phyloP scores from a whole-genome alignment of 2,888 invertebrate genomes.

The Aphrophora alni region DNA sequence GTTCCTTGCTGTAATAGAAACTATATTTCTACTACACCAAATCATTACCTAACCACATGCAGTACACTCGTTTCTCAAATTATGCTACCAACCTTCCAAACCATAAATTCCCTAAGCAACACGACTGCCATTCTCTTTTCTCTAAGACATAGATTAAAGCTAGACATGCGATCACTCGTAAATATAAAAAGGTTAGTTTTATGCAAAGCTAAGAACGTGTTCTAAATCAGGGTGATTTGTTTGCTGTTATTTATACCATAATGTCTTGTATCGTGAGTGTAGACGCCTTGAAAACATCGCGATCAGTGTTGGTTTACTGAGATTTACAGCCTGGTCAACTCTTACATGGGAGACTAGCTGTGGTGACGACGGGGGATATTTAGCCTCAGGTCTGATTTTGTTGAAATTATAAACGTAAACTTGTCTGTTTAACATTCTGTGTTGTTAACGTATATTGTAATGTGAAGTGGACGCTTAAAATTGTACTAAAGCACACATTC shows the following conservation, averaged over 20 bases:
- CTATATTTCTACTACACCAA: no score
- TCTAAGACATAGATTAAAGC: background rate
- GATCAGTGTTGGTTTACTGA: background rate
- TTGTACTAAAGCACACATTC: no score
- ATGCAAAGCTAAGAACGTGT: no score
- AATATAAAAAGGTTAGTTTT: background rate
- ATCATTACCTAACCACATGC: background rate
- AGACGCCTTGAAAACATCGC: background rate
- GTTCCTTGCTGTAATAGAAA: no score
- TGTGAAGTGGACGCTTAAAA: no score
- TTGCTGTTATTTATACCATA: background rate
- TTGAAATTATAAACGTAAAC: no score
- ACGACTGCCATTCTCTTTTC: background rate
- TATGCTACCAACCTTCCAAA: background rate
- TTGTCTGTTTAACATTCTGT: no score
- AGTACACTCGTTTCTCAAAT: background rate
- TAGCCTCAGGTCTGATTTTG: no score
- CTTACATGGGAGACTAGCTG: no score
- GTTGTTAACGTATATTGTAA: no score
- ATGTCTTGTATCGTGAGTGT: background rate
- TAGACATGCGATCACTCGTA: background rate
- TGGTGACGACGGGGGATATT: no score
- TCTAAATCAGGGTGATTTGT: constrained; percentile 5
- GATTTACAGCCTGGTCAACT: no score
- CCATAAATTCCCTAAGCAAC: background rate